Conservation (phyloP, 2,888 invertebrate species). For the Hypselothyrea guttata region DNA sequence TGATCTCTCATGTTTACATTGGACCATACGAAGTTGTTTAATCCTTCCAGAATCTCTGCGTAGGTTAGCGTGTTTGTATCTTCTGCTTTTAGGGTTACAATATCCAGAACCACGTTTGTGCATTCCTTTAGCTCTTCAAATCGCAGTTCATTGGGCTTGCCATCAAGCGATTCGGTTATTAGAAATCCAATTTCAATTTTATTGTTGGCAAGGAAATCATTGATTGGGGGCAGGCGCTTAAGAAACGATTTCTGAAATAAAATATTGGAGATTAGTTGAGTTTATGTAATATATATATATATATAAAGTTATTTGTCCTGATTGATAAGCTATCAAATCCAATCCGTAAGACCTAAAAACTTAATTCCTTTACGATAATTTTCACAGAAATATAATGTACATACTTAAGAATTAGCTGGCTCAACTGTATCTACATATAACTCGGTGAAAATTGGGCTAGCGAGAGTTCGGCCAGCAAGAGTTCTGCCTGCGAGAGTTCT, state of each 20-base stretch:
- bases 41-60: constrained; percentile 46
- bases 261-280: not conserved
- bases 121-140: constrained; percentile 46
- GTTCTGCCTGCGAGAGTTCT: too few species aligned
- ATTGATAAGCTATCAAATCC: too few species aligned
- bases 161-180: constrained; percentile 36
- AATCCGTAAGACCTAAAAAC: too few species aligned
- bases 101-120: constrained; percentile 49
- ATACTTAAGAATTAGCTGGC: too few species aligned
- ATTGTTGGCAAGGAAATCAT: constrained; percentile 38
- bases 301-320: too few species aligned
- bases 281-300: not conserved
- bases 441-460: too few species aligned
- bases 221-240: constrained; percentile 38
- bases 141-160: constrained; percentile 40
- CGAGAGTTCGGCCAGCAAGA: too few species aligned
- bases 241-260: constrained; percentile 49
- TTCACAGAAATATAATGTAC: too few species aligned
- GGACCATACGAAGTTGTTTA: constrained; percentile 49
- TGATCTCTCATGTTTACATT: constrained; percentile 34
- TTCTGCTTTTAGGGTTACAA: constrained; percentile 45
- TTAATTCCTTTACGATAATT: too few species aligned
- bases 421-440: too few species aligned
- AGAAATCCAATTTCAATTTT: constrained; percentile 59
- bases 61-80: constrained; percentile 27